Base-by-base conservation (phyloP, 2,797 vertebrate species). In the Pygocentrus nattereri region DNA sequence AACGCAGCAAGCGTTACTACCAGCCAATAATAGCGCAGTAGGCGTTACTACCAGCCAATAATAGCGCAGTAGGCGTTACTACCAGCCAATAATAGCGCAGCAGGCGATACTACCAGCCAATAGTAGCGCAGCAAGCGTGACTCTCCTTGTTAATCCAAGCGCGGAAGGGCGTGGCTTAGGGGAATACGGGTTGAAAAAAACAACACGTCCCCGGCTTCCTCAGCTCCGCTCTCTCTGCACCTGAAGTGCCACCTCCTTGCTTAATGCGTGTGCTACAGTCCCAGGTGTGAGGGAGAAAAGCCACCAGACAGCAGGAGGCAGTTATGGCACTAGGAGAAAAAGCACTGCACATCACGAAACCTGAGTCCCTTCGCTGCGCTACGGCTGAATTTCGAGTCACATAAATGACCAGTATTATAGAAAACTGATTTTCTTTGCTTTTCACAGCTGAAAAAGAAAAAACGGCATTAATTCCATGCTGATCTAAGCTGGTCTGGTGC, bases 191-290 rank as follows among this genome's bases (percentile, higher is more conserved):
- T 12, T n/a, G 4, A 11, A 4, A 67, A 21, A 38, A 38, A 3
- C 8, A 44, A n/a, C 34, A 41, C 6, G 34, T 41, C 64, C 34
- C 19, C n/a, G 10, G 34, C 5, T n/a, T 23, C 12, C 64, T 41
- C 38, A 41, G 34, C 21, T 23, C 34, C 11, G 34, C 38, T 12
- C 64, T 41, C 64, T 44, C 64, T 23, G 64, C 64, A 67, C 64
- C 64, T 67, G 64, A 67, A 67, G 64, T 67, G 64, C 64, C 64
- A 41, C 64, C 19, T 67, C 31, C 34, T n/a, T 41, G 18, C 64
- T 5, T 19, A 16, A 44, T 65, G 79, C 79, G 67, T 52, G 34
- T 80, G 61, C 25, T 74, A 1, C 71, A 80, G 11, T 21, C 23
- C 21, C 50, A 38, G 38, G 64, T 23, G 64, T n/a, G 38, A 12